These are phyloP conservation scores for Caenorhabditis tropicalis DNA, from an alignment of 1,140 invertebrate species.

Conservation along the genomic window DNA sequence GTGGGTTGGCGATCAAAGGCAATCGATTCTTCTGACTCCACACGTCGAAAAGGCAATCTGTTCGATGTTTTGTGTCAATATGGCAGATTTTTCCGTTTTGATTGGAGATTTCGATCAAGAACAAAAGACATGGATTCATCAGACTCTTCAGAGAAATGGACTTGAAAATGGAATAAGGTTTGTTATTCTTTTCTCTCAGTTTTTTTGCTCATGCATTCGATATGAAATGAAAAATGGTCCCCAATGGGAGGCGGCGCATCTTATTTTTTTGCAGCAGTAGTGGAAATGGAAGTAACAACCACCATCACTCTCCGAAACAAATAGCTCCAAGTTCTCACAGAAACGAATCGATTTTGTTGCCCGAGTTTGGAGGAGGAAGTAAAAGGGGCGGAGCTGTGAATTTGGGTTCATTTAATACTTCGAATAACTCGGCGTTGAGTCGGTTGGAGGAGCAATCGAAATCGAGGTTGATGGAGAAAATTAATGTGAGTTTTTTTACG, in stretches of 20 bases:
- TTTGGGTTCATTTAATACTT: conserved; percentile 4
- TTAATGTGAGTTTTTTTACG: neutral
- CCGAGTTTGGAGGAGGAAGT: neutral
- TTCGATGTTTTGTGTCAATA: conserved; percentile 13
- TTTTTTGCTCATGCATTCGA: conserved; percentile 1
- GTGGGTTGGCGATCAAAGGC: neutral
- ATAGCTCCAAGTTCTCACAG: neutral
- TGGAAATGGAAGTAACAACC: neutral
- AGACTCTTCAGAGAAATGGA: conserved; percentile 16
- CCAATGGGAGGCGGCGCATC: neutral
- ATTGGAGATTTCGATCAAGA: neutral
- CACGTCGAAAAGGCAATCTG: conserved; percentile 18
- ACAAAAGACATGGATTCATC: neutral
- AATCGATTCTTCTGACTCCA: neutral
- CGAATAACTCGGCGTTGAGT: neutral
- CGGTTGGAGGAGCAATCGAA: conserved; percentile 11
- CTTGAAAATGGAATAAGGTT: conserved; percentile 36
- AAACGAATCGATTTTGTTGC: neutral
- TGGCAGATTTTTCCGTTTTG: neutral
- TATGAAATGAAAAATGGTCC: conserved; percentile 15
- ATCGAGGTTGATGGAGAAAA: conserved; percentile 32
- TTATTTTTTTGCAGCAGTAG: neutral
- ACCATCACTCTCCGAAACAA: neutral
- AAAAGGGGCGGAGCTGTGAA: neutral
- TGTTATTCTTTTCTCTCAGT: neutral